Evolutionary conservation across 2,797 vertebrate genomes (phyloP).

Genomic region (Mus caroli): DNA sequence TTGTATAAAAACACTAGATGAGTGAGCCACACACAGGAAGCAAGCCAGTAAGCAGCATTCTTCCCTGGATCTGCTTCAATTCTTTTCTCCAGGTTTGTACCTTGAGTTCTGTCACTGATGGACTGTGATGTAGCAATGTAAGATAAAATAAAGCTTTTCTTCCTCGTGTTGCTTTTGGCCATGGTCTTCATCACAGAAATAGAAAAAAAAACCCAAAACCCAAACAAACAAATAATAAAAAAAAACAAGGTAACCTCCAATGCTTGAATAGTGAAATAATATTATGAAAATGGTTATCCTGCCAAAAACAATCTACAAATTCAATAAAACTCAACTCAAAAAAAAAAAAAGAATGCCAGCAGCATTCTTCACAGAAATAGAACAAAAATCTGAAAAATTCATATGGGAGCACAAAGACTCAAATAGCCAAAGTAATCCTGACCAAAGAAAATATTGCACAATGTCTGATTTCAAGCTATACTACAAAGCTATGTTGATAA

Average conservation of each 20-base stretch:
- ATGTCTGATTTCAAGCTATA: neutral
- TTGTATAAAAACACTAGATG: neutral
- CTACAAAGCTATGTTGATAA: neutral
- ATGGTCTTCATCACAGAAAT: neutral
- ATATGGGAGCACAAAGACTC: neutral
- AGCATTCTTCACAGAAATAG: neutral
- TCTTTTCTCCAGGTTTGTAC: neutral
- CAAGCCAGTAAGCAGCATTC: neutral
- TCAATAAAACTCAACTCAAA: neutral
- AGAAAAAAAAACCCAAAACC: neutral
- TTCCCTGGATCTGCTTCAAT: neutral
- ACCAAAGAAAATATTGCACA: neutral
- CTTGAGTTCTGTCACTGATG: neutral
- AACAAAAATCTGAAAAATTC: constrained; percentile 16
- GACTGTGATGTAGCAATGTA: neutral
- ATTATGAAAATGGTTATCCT: neutral
- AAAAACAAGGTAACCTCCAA: neutral
- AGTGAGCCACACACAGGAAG: neutral
- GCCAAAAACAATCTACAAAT: neutral
- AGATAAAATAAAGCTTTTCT: neutral
- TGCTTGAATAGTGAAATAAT: neutral
- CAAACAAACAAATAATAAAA: neutral
- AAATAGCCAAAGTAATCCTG: neutral
- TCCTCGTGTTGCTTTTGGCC: neutral
- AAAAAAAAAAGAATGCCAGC: neutral